Percentiles rank a stretch among this genome's conserved stretches.
phyloP scores from a whole-genome alignment of 2,113 vertebrate species.

The Perca flavescens region DNA sequence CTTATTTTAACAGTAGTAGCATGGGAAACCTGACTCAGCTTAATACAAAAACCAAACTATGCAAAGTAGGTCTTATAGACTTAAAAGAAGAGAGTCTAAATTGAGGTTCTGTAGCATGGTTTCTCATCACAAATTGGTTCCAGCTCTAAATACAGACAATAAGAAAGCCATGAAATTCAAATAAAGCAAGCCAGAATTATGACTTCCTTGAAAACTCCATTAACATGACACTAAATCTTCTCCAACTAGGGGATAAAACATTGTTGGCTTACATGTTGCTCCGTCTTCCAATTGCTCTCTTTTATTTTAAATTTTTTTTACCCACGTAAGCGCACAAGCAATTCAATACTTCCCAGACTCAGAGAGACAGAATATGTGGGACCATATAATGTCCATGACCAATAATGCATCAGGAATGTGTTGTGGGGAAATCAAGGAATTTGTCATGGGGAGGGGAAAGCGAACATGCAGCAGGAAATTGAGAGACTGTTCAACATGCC shows the following conservation, averaged over 20 bases:
- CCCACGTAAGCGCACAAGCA: constrained; percentile 41
- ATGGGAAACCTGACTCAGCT: neutral
- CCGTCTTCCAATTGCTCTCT: neutral
- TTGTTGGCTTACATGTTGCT: neutral
- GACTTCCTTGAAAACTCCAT: constrained; percentile 21
- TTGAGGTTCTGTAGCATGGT: neutral
- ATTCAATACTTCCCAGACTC: constrained; percentile 62
- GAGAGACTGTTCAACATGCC: constrained; percentile 70
- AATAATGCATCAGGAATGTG: constrained; percentile 80
- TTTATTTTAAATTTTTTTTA: neutral
- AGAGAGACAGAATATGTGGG: constrained; percentile 51
- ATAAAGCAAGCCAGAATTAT: neutral
- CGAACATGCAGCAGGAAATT: constrained; percentile 72
- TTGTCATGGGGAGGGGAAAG: constrained; percentile 75
- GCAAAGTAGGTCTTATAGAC: neutral
- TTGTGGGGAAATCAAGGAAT: constrained; percentile 80
- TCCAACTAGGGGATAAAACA: constrained; percentile 23
- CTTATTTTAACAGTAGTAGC: constrained; percentile 10
- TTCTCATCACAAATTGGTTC: neutral
- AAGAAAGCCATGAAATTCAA: constrained; percentile 18
- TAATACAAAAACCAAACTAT: neutral
- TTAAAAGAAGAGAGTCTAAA: neutral
- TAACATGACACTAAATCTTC: constrained; percentile 25
- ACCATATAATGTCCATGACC: constrained; percentile 76
- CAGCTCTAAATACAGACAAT: constrained; percentile 1